Percentiles rank a stretch among this genome's conserved stretches.
These are phyloP conservation scores for Pseudorhiza aurosa DNA, from an alignment of 30 jellyfish, hydroid and myxozoan species.

Conservation along the genomic window DNA sequence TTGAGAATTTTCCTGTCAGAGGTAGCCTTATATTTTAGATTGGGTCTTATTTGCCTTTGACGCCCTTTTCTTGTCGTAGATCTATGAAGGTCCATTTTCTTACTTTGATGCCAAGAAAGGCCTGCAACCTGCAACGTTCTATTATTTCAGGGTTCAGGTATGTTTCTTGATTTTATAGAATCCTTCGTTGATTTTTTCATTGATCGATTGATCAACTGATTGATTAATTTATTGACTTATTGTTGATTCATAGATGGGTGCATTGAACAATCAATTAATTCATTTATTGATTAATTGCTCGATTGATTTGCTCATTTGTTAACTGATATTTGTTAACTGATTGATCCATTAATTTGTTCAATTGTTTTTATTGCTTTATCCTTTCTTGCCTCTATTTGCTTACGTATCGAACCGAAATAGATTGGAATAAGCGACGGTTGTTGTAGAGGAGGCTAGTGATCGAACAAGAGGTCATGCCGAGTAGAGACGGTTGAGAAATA, in stretches of 20 bases:
- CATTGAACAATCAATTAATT: neutral
- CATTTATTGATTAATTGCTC: neutral
- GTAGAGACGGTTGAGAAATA: no score
- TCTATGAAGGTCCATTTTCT: conserved; percentile 71
- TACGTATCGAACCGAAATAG: no score
- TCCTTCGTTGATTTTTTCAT: neutral
- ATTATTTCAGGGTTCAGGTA: conserved; percentile 89
- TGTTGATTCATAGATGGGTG: neutral
- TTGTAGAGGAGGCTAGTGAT: no score
- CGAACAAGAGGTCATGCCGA: no score
- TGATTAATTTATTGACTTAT: neutral
- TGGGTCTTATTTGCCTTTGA: neutral
- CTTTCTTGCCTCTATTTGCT: no score
- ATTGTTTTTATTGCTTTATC: no score
- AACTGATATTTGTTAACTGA: neutral
- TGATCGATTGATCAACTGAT: neutral
- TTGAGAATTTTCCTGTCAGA: neutral
- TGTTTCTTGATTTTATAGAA: neutral
- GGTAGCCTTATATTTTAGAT: neutral
- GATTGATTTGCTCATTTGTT: neutral
- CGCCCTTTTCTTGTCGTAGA: no score
- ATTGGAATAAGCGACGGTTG: no score
- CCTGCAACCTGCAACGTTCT: conserved; percentile 81
- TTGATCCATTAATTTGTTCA: no score
- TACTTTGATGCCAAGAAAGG: conserved; percentile 74